A percentile compares a stretch with the other conserved stretches of the same genome.
Evolutionary conservation across 2,888 invertebrate genomes (phyloP).

Genomic region (Nowickia ferox): DNA sequence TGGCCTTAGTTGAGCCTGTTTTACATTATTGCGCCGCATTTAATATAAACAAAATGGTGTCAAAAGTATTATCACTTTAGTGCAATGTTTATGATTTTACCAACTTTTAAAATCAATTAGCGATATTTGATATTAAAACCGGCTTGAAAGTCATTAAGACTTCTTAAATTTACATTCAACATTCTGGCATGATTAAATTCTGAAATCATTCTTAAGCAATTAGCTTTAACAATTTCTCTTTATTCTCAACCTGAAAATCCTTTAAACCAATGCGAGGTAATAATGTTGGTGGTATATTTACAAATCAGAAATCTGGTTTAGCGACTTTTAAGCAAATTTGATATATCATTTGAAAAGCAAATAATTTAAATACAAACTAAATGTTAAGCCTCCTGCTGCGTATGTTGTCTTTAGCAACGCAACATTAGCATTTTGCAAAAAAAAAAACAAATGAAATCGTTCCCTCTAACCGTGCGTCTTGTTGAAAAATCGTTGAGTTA

Average conservation of each 20-base stretch:
- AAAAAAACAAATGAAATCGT: conserved; percentile 32
- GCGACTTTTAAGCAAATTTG: conserved; percentile 20
- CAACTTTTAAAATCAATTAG: not conserved
- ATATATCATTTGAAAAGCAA: conserved; percentile 28
- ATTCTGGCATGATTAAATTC: conserved; percentile 16
- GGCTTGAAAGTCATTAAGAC: not conserved
- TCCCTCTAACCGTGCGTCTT: conserved; percentile 8
- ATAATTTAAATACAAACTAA: conserved; percentile 12
- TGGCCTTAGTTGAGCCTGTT: too few species aligned
- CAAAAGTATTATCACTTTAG: too few species aligned
- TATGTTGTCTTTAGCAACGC: conserved; percentile 56
- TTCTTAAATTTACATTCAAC: conserved; percentile 4
- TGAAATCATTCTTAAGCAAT: conserved; percentile 47
- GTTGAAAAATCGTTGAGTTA: not conserved
- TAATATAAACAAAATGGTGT: too few species aligned
- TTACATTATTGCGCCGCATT: too few species aligned
- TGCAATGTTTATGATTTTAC: too few species aligned
- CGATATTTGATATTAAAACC: not conserved
- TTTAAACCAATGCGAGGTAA: too few species aligned
- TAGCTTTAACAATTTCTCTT: conserved; percentile 52
- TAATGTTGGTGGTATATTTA: too few species aligned
- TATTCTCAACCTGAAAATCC: not conserved
- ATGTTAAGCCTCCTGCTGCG: conserved; percentile 44
- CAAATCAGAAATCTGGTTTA: not conserved
- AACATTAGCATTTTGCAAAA: conserved; percentile 26